Conservation (phyloP, 2,797 vertebrate species). For the Gallinago nigripennis region DNA sequence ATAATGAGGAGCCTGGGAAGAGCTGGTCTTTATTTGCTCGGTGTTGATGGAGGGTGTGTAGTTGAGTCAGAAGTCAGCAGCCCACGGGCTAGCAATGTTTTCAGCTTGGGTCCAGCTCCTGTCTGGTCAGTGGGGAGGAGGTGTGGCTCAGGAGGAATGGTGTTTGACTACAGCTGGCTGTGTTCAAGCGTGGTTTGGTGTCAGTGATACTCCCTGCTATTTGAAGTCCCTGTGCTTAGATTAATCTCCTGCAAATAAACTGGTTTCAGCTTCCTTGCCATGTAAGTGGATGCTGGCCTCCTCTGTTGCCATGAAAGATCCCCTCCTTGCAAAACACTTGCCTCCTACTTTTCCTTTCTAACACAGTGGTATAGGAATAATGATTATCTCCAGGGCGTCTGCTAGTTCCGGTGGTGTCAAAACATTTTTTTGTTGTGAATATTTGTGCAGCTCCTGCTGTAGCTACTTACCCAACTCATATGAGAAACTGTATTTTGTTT, state of each 20-base stretch:
- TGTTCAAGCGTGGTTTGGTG: background rate
- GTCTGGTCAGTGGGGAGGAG: background rate
- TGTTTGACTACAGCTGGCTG: background rate
- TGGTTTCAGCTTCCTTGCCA: background rate
- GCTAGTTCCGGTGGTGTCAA: background rate
- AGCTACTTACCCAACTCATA: background rate
- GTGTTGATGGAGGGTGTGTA: background rate
- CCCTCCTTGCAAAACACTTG: background rate
- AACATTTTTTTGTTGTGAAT: background rate
- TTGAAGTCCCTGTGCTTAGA: background rate
- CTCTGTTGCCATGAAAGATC: background rate
- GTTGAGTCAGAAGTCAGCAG: background rate
- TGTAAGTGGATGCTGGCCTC: background rate
- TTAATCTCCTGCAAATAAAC: background rate
- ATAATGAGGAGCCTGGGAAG: background rate
- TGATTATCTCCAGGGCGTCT: background rate
- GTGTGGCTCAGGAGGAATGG: background rate
- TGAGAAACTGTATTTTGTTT: background rate
- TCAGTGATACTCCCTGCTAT: background rate
- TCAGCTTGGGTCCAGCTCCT: background rate
- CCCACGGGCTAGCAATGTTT: background rate
- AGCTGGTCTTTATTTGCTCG: background rate
- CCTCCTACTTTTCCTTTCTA: background rate
- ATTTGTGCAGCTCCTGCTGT: background rate
- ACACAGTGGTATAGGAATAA: background rate